phyloP scores from a whole-genome alignment of 2,113 vertebrate species.

The Syngnathus scovelli region DNA sequence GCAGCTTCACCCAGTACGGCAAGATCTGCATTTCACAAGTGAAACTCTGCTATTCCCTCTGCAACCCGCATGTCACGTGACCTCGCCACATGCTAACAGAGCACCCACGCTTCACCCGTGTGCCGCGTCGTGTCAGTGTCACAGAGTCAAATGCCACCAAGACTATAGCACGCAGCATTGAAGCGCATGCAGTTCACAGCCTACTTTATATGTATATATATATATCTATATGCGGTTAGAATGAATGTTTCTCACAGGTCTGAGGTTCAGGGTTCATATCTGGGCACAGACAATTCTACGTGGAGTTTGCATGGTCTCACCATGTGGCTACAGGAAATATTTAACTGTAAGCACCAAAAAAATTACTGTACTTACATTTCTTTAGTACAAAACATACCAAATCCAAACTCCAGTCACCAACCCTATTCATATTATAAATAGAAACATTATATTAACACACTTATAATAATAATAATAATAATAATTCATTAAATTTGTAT shows the following conservation, averaged over 20 bases:
- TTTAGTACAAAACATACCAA: no score
- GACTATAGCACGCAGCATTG: constrained; percentile 21
- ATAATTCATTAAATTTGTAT: no score
- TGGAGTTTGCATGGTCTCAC: not conserved
- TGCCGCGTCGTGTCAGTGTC: constrained; percentile 26
- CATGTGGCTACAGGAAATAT: no score
- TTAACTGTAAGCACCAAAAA: no score
- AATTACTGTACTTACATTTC: no score
- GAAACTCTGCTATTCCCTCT: constrained; percentile 76
- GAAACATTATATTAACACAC: no score
- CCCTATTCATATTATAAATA: no score
- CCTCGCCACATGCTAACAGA: constrained; percentile 53
- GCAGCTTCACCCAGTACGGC: constrained; percentile 93
- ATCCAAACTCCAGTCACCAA: no score
- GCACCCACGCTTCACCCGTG: constrained; percentile 34
- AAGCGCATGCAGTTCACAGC: not conserved
- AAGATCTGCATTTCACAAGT: constrained; percentile 77
- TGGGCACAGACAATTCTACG: no score
- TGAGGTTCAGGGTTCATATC: not conserved
- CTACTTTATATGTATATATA: not conserved
- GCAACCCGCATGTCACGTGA: constrained; percentile 70
- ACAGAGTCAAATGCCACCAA: constrained; percentile 16
- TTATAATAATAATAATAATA: no score
- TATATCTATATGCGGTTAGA: not conserved
- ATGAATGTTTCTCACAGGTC: not conserved